Percentiles rank a stretch among this genome's conserved stretches.
phyloP scores from a whole-genome alignment of 2,888 invertebrate genomes.

The Drosophila niveifrons region DNA sequence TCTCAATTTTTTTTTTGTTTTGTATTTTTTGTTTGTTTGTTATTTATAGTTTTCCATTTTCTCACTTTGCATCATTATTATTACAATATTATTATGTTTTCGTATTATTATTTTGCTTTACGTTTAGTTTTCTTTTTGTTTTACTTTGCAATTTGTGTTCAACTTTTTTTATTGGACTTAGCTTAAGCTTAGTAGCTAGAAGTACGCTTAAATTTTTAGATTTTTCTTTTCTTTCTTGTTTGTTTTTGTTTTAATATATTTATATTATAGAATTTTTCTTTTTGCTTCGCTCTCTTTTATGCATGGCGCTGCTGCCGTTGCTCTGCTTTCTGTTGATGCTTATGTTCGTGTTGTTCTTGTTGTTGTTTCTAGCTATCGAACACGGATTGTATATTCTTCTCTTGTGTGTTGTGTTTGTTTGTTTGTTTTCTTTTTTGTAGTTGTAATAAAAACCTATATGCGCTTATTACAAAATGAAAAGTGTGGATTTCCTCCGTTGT shows the following conservation, averaged over 20 bases:
- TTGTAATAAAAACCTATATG: conserved; percentile 79
- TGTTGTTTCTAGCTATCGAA: conserved; percentile 49
- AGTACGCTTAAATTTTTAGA: conserved; percentile 76
- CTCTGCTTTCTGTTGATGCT: conserved; percentile 42
- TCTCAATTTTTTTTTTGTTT: conserved; percentile 23
- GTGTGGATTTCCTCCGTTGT: conserved; percentile 62
- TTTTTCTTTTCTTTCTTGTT: conserved; percentile 61
- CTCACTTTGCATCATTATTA: conserved; percentile 43
- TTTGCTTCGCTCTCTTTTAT: conserved; percentile 64
- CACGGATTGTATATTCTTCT: conserved; percentile 43
- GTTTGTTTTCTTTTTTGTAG: conserved; percentile 36
- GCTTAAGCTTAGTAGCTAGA: conserved; percentile 75
- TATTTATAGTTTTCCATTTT: conserved; percentile 40
- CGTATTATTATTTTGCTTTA: conserved; percentile 54
- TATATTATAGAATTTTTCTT: conserved; percentile 74
- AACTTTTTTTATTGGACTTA: conserved; percentile 79
- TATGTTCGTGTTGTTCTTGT: conserved; percentile 22
- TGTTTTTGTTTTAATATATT: conserved; percentile 55
- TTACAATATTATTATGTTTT: conserved; percentile 42
- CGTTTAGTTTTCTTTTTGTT: conserved; percentile 27
- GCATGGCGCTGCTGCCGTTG: conserved; percentile 57
- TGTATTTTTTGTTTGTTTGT: conserved; percentile 16
- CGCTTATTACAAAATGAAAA: conserved; percentile 81
- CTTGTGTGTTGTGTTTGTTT: conserved; percentile 7
- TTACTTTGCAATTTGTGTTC: conserved; percentile 75